phyloP scores from a whole-genome alignment of 2,888 invertebrate species.

The Ophion ventricosus region DNA sequence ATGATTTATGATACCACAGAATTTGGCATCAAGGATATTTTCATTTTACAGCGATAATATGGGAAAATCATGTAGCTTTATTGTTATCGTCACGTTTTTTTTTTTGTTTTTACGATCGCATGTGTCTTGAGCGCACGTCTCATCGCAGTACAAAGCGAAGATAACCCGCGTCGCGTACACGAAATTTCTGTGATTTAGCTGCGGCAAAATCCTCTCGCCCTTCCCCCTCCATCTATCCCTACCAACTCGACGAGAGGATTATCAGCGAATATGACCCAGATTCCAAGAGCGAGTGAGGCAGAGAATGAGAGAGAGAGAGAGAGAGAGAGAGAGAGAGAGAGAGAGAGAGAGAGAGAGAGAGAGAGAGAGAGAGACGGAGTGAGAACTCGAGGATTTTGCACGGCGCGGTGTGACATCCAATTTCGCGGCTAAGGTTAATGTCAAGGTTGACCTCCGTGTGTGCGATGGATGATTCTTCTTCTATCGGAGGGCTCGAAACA shows the following conservation, averaged over 20 bases:
- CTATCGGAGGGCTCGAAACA: conserved; percentile 22
- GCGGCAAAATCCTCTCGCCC: neutral
- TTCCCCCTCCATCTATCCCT: neutral
- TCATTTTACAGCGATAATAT: conserved; percentile 5
- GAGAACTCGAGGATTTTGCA: conserved; percentile 36
- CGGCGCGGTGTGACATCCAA: conserved; percentile 42
- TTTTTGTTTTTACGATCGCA: conserved; percentile 11
- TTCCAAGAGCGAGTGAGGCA: conserved; percentile 1
- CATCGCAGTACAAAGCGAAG: neutral
- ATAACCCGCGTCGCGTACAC: neutral
- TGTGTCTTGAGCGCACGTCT: neutral
- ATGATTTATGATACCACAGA: conserved; percentile 40
- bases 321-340: conserved; percentile 11
- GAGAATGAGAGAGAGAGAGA: conserved; percentile 33
- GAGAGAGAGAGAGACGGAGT: neutral
- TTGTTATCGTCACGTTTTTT: conserved; percentile 5
- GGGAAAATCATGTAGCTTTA: neutral
- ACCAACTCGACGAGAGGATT: neutral
- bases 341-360: conserved; percentile 35
- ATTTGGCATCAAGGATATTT: conserved; percentile 9
- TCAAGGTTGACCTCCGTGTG: conserved; percentile 48
- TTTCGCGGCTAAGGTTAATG: conserved; percentile 61
- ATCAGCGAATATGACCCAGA: conserved; percentile 40
- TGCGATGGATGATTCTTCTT: conserved; percentile 24
- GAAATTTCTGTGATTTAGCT: conserved; percentile 1